Conservation (phyloP, 2,113 vertebrate genomes). For the Ceyx melanurus region DNA sequence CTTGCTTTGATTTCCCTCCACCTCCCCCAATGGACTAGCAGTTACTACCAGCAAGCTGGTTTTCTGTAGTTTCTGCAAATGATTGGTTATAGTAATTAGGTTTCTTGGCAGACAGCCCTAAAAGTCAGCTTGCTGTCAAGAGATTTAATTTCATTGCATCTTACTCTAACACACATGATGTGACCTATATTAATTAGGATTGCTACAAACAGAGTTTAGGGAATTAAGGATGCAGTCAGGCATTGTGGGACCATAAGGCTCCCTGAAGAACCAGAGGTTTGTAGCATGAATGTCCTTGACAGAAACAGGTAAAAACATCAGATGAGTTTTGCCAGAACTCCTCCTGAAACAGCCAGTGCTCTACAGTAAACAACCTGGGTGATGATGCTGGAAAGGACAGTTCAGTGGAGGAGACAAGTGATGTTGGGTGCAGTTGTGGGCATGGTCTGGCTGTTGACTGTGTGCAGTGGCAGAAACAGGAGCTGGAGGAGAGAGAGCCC, state of each 20-base stretch:
- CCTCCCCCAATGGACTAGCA: neutral
- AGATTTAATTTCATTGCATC: neutral
- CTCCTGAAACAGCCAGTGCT: neutral
- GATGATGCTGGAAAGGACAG: neutral
- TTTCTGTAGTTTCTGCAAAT: conserved; percentile 6
- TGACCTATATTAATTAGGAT: neutral
- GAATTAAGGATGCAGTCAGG: neutral
- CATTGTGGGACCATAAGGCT: neutral
- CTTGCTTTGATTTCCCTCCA: neutral
- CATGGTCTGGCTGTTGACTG: neutral
- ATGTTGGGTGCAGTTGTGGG: too few relatives aligned
- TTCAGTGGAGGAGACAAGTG: neutral
- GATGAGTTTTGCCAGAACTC: neutral
- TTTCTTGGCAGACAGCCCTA: conserved; percentile 34
- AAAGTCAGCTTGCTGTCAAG: conserved; percentile 6
- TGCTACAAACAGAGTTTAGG: neutral
- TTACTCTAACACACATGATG: neutral
- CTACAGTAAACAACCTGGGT: neutral
- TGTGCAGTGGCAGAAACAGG: neutral
- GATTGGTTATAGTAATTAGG: conserved; percentile 5
- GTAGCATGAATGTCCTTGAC: neutral
- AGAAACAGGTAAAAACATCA: neutral
- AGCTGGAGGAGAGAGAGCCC: neutral
- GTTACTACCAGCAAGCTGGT: neutral
- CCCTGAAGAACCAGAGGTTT: neutral